Base-by-base conservation (phyloP, 2,797 vertebrate species). In the Schizothorax lantsangensis region DNA sequence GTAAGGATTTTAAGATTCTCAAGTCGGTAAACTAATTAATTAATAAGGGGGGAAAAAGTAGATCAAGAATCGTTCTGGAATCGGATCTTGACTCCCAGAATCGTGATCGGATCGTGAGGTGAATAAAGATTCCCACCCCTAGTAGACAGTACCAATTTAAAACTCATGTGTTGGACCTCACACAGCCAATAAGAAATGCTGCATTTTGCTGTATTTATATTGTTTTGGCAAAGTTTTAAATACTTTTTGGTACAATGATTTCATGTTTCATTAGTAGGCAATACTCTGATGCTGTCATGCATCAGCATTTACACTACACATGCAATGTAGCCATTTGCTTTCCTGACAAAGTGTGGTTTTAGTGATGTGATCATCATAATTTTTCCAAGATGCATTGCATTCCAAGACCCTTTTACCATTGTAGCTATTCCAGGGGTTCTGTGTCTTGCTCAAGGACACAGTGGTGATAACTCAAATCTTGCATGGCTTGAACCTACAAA, bases 311-410 rank as follows among this genome's bases (percentile, higher is more conserved):
- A n/a, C 36, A 59, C 4, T 26, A 9, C 75, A n/a, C 12, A 79
- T 79, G 52, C 36, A 59, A 10, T 26, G 36, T 4, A 17, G 30
- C 19, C 5, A 6, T 54, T 36, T 77, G 30, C 30, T 0, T 54
- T 10, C 10, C 11, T 59, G 33, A 78, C 33, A 38, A 19, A 77
- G 30, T 52, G 49, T 40, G 77, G 23, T 54, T 77, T 33, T 36
- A 57, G 52, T 79, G 33, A 79, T 59, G 33, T 40, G 21, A 59
- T 59, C 52, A 59, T 40, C 40, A 4, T 79, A 79, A 40, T 79
- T 79, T 79, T 79, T 79, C 75, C 49, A 79, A 79, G 52, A 59
- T 36, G 54, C 21, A 40, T 9, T 59, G 75, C 2, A 2, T 66
- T 66, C 62, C 62, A 66, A 33, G 62, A 66, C 21, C 10, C 49